Conservation (phyloP, 2,797 vertebrate species). For the Rhynchotus rufescens region DNA sequence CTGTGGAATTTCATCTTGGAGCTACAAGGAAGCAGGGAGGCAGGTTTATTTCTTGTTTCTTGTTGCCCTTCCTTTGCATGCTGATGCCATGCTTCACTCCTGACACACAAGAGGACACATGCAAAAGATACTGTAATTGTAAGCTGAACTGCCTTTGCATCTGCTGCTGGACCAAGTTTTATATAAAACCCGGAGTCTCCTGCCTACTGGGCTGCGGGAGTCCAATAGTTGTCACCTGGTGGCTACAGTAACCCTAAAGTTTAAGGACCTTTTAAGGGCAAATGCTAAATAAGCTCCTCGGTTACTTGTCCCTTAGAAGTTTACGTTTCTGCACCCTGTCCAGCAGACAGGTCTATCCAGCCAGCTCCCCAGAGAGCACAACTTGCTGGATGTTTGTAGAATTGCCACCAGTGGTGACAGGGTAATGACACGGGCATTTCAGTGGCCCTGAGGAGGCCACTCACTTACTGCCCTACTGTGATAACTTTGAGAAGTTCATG, state of each 20-base stretch:
- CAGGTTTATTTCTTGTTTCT: background rate
- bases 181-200: background rate
- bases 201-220: conserved; percentile 10
- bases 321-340: conserved; percentile 66
- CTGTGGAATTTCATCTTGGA: conserved; percentile 59
- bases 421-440: conserved; percentile 48
- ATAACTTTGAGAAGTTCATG: conserved; percentile 60
- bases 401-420: conserved; percentile 67
- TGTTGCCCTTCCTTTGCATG: conserved; percentile 25
- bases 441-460: conserved; percentile 41
- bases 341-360: conserved; percentile 69
- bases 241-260: conserved; percentile 52
- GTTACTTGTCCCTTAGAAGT: conserved; percentile 46
- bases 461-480: conserved; percentile 37
- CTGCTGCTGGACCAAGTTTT: conserved; percentile 78
- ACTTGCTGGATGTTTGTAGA: conserved; percentile 21
- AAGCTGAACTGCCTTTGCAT: conserved; percentile 67
- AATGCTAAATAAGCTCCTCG: conserved; percentile 66
- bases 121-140: conserved; percentile 12
- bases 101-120: conserved; percentile 27
- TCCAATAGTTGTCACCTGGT: conserved; percentile 46
- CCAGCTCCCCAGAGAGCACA: background rate
- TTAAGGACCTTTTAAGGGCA: conserved; percentile 66
- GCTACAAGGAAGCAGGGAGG: background rate
- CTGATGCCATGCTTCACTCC: background rate